phyloP scores from a whole-genome alignment of 2,113 vertebrate genomes.

The Corythaixoides concolor region DNA sequence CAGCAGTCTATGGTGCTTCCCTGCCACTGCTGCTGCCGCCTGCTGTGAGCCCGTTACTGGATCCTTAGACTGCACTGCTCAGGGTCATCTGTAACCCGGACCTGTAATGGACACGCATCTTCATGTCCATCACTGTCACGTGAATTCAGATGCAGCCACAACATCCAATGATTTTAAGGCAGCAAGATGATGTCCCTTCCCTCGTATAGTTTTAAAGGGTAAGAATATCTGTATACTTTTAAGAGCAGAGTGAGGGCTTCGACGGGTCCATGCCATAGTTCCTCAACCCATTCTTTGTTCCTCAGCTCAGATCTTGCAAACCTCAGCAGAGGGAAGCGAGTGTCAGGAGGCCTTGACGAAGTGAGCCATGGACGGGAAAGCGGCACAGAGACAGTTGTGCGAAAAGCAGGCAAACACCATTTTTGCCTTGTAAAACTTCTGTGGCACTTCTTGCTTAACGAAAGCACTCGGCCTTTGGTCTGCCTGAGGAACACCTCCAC shows the following conservation, averaged over 20 bases:
- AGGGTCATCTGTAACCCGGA: neutral
- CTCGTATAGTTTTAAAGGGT: fast-evolving
- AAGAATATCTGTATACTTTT: neutral
- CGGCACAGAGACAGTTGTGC: neutral
- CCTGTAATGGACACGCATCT: neutral
- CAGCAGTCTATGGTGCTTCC: fast-evolving
- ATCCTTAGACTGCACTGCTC: neutral
- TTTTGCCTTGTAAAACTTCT: neutral
- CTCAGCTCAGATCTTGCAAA: neutral
- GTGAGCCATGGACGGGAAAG: neutral
- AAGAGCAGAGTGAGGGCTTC: neutral
- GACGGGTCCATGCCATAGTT: neutral
- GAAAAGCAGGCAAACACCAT: neutral
- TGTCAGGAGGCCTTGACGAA: neutral
- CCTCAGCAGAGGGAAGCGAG: neutral
- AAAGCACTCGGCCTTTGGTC: neutral
- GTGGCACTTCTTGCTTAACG: neutral
- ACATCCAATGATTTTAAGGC: neutral
- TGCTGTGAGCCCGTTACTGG: neutral
- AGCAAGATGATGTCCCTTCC: neutral
- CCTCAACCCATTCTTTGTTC: neutral
- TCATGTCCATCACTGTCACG: neutral
- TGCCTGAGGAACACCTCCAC: neutral
- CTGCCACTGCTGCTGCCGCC: neutral
- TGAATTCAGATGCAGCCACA: neutral